Conservation (phyloP, 2,888 invertebrate species). For the Vesta saturnalis region DNA sequence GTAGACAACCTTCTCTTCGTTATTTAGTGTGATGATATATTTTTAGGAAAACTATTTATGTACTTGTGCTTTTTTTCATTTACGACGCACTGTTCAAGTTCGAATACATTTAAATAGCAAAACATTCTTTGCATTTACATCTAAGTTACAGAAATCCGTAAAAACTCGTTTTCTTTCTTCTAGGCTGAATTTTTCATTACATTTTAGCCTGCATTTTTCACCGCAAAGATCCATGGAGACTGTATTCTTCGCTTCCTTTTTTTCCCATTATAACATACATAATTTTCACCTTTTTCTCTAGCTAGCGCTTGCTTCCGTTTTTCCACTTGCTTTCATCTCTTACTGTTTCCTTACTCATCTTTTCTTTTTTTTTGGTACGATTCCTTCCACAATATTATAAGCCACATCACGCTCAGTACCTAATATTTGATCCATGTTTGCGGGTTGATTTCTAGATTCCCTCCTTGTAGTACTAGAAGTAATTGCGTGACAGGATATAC, state of each 20-base stretch:
- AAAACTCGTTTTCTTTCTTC: not conserved
- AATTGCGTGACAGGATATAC: no score
- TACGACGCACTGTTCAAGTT: not conserved
- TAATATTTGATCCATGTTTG: no score
- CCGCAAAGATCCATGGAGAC: no score
- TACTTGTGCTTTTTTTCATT: conserved; percentile 4
- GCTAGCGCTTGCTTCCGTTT: not conserved
- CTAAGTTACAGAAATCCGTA: not conserved
- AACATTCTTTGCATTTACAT: conserved; percentile 13
- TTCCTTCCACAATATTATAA: no score
- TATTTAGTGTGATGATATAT: not conserved
- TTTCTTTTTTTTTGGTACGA: no score
- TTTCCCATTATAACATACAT: not conserved
- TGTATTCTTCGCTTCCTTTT: no score
- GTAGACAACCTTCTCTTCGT: not conserved
- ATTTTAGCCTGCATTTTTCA: not conserved
- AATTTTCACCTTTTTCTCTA: not conserved
- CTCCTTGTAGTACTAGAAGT: no score
- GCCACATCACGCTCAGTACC: no score
- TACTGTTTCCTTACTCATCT: not conserved
- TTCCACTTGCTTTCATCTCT: not conserved
- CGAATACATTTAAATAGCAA: conserved; percentile 17
- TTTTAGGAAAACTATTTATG: not conserved
- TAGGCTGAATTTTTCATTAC: no score
- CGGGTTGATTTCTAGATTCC: no score